A percentile compares a stretch with the other conserved stretches of the same genome.
Evolutionary conservation across 2,888 invertebrate species (phyloP).

Genomic region (Asteroscopus sphinx): DNA sequence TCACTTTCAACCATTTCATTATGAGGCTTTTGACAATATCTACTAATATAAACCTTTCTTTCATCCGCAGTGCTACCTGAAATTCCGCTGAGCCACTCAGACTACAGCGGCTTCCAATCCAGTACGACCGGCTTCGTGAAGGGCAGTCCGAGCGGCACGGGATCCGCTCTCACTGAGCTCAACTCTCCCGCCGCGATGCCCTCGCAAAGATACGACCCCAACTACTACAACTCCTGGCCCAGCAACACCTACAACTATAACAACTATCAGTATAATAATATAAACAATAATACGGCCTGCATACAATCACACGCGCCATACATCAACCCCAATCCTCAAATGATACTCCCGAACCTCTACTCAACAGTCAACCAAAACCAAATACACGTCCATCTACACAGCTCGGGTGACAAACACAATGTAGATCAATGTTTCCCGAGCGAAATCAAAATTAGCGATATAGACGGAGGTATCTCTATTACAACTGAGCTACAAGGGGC

Average conservation of each 20-base stretch:
- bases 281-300: conserved; percentile 87
- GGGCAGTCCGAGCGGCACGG: conserved; percentile 77
- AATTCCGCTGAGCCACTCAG: conserved; percentile 83
- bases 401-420: conserved; percentile 91
- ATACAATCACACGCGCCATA: conserved; percentile 90
- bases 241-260: conserved; percentile 92
- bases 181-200: conserved; percentile 74
- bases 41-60: conserved; percentile 15
- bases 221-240: conserved; percentile 90
- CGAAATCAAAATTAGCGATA: conserved; percentile 91
- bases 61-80: conserved; percentile 88
- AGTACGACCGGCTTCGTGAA: conserved; percentile 78
- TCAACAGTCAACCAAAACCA: conserved; percentile 96
- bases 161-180: conserved; percentile 83
- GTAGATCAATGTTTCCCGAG: conserved; percentile 91
- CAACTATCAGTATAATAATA: conserved; percentile 92
- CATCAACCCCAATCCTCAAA: conserved; percentile 91
- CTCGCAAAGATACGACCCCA: conserved; percentile 86
- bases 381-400: conserved; percentile 95
- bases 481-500: conserved; percentile 84
- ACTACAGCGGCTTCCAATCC: conserved; percentile 83
- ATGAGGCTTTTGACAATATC: neutral
- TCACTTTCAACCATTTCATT: no score
- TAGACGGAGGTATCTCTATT: conserved; percentile 90
- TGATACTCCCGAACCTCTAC: conserved; percentile 94